Evolutionary conservation across 2,888 invertebrate species (phyloP).

Genomic region (Arrhopalites spinosus): DNA sequence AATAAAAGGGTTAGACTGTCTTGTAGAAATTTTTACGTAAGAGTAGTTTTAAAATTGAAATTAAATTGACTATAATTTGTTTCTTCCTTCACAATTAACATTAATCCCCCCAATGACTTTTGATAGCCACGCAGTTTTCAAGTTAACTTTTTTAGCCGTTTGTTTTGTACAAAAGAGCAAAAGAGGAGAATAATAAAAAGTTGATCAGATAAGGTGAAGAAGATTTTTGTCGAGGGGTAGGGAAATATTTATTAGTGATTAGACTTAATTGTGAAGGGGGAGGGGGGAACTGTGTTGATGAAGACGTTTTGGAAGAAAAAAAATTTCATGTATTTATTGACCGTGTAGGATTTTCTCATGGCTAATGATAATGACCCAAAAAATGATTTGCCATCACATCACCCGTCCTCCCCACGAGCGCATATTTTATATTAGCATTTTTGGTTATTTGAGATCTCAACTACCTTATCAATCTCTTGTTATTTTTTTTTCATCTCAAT

Average conservation of each 20-base stretch:
- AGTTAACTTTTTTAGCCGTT: no score
- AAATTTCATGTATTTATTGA: slow-evolving; percentile 29
- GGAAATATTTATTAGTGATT: background rate
- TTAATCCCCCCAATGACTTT: no score
- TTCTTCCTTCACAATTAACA: no score
- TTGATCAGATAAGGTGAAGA: no score
- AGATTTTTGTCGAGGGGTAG: background rate
- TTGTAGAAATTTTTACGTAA: no score
- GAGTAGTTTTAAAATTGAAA: no score
- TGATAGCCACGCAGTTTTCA: no score
- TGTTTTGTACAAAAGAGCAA: no score
- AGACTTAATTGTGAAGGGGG: background rate
- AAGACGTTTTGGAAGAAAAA: background rate
- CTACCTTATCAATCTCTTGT: slow-evolving; percentile 9
- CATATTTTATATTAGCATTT: background rate
- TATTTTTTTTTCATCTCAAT: no score
- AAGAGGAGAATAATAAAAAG: no score
- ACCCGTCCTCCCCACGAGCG: background rate
- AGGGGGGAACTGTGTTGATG: background rate
- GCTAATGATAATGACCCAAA: slow-evolving; percentile 39
- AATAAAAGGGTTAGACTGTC: no score
- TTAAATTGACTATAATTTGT: no score
- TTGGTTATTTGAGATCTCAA: background rate
- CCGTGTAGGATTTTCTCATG: slow-evolving; percentile 32
- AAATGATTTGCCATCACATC: slow-evolving; percentile 27